phyloP scores from a whole-genome alignment of 2,113 vertebrate species.

The Athene noctua region DNA sequence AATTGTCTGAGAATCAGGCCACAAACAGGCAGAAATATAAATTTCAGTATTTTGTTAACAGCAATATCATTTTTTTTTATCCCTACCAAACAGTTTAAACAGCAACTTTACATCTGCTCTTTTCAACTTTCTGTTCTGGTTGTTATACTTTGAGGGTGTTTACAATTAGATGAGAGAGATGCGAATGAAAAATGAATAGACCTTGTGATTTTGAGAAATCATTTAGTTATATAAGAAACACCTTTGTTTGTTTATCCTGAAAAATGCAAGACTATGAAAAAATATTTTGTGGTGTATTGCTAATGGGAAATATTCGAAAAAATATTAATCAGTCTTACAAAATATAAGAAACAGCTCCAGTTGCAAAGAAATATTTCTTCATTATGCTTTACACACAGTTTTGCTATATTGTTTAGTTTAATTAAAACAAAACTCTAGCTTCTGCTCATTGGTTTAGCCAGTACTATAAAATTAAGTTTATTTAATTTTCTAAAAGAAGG shows the following conservation, averaged over 20 bases:
- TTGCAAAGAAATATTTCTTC: conserved; percentile 57
- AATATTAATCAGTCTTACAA: conserved; percentile 36
- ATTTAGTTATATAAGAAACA: conserved; percentile 14
- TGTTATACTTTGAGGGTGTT: neutral
- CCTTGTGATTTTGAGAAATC: conserved; percentile 6
- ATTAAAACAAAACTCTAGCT: conserved; percentile 64
- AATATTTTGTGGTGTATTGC: conserved; percentile 12
- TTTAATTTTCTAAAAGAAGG: conserved; percentile 80
- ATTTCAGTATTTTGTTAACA: neutral
- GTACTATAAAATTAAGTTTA: conserved; percentile 75
- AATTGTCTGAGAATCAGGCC: neutral
- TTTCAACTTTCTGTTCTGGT: neutral
- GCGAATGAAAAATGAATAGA: neutral
- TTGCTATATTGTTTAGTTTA: conserved; percentile 68
- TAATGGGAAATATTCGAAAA: conserved; percentile 36
- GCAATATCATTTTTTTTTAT: neutral
- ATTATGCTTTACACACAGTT: conserved; percentile 59
- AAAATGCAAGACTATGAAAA: neutral
- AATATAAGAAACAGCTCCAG: conserved; percentile 37
- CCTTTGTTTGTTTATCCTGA: neutral
- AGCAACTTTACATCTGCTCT: neutral
- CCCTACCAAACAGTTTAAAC: neutral
- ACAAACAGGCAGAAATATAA: neutral
- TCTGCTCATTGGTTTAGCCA: conserved; percentile 67
- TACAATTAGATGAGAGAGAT: neutral